phyloP scores from a whole-genome alignment of 2,797 vertebrate genomes.

The Anguilla megastoma region DNA sequence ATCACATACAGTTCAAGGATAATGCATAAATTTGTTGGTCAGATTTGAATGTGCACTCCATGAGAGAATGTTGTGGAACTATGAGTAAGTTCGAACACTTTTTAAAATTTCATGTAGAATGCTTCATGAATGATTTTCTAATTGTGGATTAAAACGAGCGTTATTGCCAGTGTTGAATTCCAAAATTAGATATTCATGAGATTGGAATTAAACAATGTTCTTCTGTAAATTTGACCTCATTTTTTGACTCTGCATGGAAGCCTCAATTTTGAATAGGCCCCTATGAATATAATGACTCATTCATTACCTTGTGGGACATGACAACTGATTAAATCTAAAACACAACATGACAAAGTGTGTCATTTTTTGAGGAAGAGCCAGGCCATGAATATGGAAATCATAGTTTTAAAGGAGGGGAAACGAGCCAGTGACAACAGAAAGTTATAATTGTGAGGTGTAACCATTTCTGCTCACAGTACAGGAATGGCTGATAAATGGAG shows the following conservation, averaged over 20 bases:
- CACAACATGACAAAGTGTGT: neutral
- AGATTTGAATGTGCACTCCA: neutral
- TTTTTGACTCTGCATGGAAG: neutral
- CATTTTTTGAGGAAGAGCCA: neutral
- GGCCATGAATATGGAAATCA: neutral
- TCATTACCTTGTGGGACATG: neutral
- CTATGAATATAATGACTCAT: neutral
- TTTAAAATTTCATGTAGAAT: neutral
- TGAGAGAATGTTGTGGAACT: neutral
- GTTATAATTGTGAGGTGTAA: neutral
- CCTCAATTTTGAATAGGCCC: neutral
- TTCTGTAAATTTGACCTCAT: neutral
- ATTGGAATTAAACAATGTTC: neutral
- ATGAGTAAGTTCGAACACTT: neutral
- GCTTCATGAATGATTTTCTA: neutral
- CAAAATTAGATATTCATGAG: neutral
- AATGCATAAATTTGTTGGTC: too few relatives aligned
- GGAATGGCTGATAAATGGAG: neutral
- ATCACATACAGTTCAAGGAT: too few relatives aligned
- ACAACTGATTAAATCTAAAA: neutral
- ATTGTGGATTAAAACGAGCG: neutral
- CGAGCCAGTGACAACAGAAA: neutral
- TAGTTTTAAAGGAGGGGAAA: neutral
- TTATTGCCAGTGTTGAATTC: neutral
- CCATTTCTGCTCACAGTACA: neutral